Evolutionary conservation across 2,113 vertebrate species (phyloP).

Genomic region (Cardinalis cardinalis): DNA sequence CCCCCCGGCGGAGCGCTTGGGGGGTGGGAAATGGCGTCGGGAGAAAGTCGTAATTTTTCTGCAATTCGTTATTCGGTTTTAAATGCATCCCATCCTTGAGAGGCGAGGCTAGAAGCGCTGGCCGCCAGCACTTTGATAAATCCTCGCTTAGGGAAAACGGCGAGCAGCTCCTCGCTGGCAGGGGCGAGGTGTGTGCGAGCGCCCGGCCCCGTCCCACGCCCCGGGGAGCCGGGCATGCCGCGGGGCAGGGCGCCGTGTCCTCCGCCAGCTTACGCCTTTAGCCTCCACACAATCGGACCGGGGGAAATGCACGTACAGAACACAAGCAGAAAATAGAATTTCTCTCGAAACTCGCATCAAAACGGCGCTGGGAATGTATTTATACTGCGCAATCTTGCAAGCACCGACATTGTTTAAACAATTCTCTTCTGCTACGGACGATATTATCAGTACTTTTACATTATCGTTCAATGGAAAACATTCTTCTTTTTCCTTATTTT

Average conservation of each 20-base stretch:
- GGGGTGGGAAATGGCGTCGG: not conserved
- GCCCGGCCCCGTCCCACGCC: not conserved
- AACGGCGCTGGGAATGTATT: not conserved
- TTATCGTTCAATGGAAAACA: constrained; percentile 15
- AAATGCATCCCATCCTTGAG: not conserved
- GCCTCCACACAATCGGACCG: fast-evolving
- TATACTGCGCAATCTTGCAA: not conserved
- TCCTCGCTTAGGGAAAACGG: not conserved
- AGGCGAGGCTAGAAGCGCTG: not conserved
- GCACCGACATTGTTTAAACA: constrained; percentile 54
- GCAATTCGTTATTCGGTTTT: not conserved
- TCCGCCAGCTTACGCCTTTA: not conserved
- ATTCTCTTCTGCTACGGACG: constrained; percentile 5
- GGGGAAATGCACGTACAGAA: not conserved
- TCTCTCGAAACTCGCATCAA: not conserved
- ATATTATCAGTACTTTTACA: constrained; percentile 28
- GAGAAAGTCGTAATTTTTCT: not conserved
- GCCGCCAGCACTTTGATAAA: not conserved
- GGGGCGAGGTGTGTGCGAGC: not conserved
- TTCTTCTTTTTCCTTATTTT: constrained; percentile 10
- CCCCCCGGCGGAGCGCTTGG: not conserved
- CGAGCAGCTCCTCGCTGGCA: not conserved
- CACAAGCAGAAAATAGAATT: too few species aligned
- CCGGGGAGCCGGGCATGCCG: not conserved
- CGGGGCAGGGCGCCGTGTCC: not conserved